Percentiles rank a stretch among this genome's conserved stretches.
Conservation (phyloP, 2,797 vertebrate genomes). For the Fringilla coelebs region DNA sequence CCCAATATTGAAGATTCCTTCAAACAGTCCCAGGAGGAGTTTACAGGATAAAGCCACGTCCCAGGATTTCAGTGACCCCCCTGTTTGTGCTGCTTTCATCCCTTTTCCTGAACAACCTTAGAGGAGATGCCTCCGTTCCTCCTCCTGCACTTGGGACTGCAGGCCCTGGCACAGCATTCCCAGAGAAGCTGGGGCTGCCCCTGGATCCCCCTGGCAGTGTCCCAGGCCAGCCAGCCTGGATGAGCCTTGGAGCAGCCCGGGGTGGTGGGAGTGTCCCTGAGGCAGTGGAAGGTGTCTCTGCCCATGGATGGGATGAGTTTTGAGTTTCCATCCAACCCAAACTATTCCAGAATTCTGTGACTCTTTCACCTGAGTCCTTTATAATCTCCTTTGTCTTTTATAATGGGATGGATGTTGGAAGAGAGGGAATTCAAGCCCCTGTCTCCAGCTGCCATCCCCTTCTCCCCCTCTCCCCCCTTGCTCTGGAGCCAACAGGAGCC, state of each 20-base stretch:
- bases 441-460: neutral
- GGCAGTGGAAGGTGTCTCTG: neutral
- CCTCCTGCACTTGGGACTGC: neutral
- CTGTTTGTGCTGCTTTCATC: neutral
- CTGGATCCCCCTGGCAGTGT: neutral
- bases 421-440: neutral
- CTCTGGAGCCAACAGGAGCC: neutral
- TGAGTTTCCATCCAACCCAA: neutral
- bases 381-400: neutral
- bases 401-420: neutral
- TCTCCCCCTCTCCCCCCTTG: neutral
- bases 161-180: neutral
- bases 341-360: neutral
- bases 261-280: neutral
- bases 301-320: neutral
- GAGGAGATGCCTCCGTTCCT: accelerated
- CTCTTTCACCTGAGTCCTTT: neutral
- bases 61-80: neutral
- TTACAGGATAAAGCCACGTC: accelerated
- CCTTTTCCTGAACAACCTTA: neutral
- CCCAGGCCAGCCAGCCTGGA: neutral
- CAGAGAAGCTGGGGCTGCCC: neutral
- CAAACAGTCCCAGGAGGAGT: accelerated
- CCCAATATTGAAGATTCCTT: neutral
- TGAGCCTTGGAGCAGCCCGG: neutral